Evolutionary conservation across 2,888 invertebrate genomes (phyloP).

Genomic region (Coelinius sp.): DNA sequence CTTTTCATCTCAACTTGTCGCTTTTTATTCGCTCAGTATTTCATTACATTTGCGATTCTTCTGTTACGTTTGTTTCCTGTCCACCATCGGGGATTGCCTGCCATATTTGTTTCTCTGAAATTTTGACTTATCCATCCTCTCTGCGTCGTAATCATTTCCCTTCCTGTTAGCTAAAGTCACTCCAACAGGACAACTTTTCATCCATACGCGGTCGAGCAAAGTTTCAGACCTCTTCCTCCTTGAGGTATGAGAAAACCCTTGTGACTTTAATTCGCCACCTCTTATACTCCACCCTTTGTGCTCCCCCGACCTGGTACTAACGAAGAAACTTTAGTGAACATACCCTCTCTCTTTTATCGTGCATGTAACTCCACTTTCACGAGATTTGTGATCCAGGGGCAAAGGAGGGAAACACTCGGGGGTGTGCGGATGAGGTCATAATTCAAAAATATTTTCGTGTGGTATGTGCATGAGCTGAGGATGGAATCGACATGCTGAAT

Average conservation of each 20-base stretch:
- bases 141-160: background rate
- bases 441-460: constrained; percentile 11
- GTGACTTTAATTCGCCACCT: constrained; percentile 32
- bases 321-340: constrained; percentile 27
- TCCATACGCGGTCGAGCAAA: constrained; percentile 23
- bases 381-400: background rate
- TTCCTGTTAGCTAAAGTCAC: background rate
- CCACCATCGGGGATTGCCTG: background rate
- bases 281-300: background rate
- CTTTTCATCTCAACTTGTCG: constrained; percentile 1
- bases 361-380: background rate
- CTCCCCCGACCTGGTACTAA: background rate
- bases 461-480: background rate
- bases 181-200: constrained; percentile 18
- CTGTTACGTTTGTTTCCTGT: background rate
- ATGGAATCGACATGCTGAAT: constrained; percentile 3
- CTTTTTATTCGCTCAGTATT: constrained; percentile 8
- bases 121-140: background rate
- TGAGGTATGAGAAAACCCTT: constrained; percentile 19
- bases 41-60: background rate
- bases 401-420: background rate
- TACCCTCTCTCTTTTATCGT: background rate
- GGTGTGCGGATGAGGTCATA: background rate
- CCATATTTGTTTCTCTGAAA: background rate
- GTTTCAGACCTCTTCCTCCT: constrained; percentile 11